phyloP scores from a whole-genome alignment of 2,113 vertebrate species.

The Synodontis membranacea region DNA sequence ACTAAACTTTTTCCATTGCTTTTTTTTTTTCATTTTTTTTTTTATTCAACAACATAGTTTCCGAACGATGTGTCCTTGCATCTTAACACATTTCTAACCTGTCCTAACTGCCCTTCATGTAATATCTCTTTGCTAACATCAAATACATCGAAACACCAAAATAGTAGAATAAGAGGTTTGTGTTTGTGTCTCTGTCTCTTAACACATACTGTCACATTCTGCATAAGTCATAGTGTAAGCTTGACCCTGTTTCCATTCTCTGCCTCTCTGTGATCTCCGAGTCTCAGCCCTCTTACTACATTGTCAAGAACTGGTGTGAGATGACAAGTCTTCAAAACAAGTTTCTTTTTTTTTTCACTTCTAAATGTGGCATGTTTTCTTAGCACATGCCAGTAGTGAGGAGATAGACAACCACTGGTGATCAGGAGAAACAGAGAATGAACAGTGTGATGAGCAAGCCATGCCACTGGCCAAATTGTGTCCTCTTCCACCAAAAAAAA shows the following conservation, averaged over 20 bases:
- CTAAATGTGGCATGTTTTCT: neutral
- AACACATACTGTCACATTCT: constrained; percentile 27
- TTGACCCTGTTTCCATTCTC: constrained; percentile 40
- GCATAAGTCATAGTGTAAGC: constrained; percentile 46
- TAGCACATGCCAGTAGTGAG: constrained; percentile 27
- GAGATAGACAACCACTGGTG: neutral
- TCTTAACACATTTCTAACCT: constrained; percentile 30
- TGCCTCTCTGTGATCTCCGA: constrained; percentile 54
- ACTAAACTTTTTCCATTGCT: constrained; percentile 9
- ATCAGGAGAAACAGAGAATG: constrained; percentile 44
- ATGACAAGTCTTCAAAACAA: constrained; percentile 33
- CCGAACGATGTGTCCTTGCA: constrained; percentile 18
- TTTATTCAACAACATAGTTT: constrained; percentile 36
- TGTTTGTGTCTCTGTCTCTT: constrained; percentile 50
- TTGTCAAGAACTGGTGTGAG: constrained; percentile 36
- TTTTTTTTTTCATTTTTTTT: constrained; percentile 18
- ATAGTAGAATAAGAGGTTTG: constrained; percentile 32
- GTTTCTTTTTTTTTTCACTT: neutral
- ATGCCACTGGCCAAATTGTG: constrained; percentile 37
- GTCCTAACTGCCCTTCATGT: constrained; percentile 22
- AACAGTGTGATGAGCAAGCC: constrained; percentile 31
- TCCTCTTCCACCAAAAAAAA: constrained; percentile 35
- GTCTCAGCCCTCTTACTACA: constrained; percentile 49
- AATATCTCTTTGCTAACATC: constrained; percentile 31
- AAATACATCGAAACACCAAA: neutral